Evolutionary conservation across 2,888 invertebrate genomes (phyloP), one percentile per base, ranked within the genome.

Genomic region (Scaptomyza flava): DNA sequence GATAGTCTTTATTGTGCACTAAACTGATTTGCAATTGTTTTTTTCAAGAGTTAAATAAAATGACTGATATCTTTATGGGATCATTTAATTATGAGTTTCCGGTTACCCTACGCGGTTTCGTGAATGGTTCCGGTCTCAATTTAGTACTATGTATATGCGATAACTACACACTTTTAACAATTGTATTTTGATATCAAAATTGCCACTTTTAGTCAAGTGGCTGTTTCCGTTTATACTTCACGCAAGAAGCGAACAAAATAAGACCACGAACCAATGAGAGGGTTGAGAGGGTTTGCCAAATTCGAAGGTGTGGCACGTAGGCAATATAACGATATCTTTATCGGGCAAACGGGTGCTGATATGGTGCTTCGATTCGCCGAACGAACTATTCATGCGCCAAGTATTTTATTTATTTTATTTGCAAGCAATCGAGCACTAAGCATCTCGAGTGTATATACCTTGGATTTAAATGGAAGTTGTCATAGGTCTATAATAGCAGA

Each of bases 141-240:
- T 30, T 12, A 41, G 3, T 20, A 9, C 1, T 17, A n/a, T 23
- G 20, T 1, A n/a, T 23, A 20, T 1, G 38, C 34, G 68, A 62
- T 72, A 74, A 57, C 34, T 12, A n/a, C 47, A 31, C 42, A 63
- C 45, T 58, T 41, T 31, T 48, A n/a, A 20, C 20, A 42, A 48
- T 50, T 30, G 20, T 9, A 34, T 9, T 53, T 33, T 8, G 9
- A 17, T 33, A 61, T 41, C 33, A 14, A 43, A 41, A 59, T 47
- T 20, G 36, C 17, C 8, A 23, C 27, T 43, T 6, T 17, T 36
- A 46, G 9, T 53, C 48, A 41, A 65, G 53, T 58, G 45, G 27
- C 5, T 23, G 41, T 61, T 36, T 74, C 73, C 73, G 73, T 59
- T 74, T 75, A 62, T 56, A 71, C 72, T 71, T 43, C 7, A 48